Conservation (phyloP, 35 echinoderm and acorn worm genomes). For the Acanthaster planci region DNA sequence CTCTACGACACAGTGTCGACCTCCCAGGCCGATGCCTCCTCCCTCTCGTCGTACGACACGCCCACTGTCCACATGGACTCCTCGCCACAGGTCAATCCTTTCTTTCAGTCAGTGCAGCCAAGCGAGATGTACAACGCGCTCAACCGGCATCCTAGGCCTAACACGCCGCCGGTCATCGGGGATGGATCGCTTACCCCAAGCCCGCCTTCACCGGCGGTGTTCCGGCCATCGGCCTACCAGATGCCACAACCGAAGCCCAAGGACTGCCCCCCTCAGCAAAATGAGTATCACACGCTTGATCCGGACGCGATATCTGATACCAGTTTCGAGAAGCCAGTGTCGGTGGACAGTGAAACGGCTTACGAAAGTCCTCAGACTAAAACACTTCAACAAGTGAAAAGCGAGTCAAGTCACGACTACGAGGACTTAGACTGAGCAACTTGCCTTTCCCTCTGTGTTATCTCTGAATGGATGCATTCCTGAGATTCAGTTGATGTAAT, state of each 20-base stretch:
- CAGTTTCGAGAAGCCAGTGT: not conserved
- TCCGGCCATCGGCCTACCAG: not conserved
- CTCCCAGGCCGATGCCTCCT: not conserved
- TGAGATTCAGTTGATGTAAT: too few relatives aligned
- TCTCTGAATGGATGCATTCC: too few relatives aligned
- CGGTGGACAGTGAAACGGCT: not conserved
- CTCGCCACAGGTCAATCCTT: not conserved
- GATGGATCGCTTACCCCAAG: not conserved
- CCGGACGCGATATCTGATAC: slow-evolving; percentile 12
- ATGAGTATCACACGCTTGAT: slow-evolving; percentile 1
- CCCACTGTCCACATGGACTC: not conserved
- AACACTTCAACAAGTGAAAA: not conserved
- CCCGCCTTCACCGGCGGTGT: not conserved
- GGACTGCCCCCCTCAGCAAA: not conserved
- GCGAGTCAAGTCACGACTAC: slow-evolving; percentile 10
- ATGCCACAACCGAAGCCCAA: not conserved
- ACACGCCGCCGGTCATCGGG: not conserved
- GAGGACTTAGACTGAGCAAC: not conserved
- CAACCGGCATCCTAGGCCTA: not conserved
- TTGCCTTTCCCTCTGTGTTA: too few relatives aligned
- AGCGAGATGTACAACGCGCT: not conserved
- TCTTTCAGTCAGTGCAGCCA: slow-evolving; percentile 3
- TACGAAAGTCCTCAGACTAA: not conserved
- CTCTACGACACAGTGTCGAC: not conserved
- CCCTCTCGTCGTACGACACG: not conserved